These are phyloP conservation scores for Lepidocyrtoides sp. DNA, from an alignment of 2,888 invertebrate genomes.

Conservation along the genomic window DNA sequence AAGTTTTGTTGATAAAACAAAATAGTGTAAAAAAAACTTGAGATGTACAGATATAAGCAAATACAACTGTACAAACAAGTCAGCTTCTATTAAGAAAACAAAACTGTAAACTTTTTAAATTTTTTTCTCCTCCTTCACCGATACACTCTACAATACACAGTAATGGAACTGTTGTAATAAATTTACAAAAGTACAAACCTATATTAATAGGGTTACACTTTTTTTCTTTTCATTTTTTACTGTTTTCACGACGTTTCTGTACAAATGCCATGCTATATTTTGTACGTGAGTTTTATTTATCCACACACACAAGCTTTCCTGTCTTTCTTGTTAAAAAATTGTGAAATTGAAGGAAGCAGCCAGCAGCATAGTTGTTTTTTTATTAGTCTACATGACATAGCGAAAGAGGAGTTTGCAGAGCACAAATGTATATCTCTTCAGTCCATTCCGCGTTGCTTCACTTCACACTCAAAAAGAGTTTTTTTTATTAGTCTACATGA, in stretches of 20 bases:
- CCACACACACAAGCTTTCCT: not conserved
- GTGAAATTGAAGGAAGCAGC: conserved; percentile 16
- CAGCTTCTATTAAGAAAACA: not conserved
- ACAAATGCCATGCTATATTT: not conserved
- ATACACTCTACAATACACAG: not conserved
- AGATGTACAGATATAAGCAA: too few species aligned
- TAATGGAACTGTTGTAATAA: not conserved
- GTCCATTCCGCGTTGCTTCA: conserved; percentile 42
- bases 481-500: too few species aligned
- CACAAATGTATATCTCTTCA: not conserved
- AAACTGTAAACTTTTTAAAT: not conserved
- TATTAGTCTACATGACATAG: not conserved
- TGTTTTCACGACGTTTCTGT: not conserved
- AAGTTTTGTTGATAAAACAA: too few species aligned
- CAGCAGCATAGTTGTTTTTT: not conserved
- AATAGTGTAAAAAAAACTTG: too few species aligned
- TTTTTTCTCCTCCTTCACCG: not conserved
- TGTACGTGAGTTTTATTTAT: conserved; percentile 21
- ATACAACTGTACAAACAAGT: not conserved
- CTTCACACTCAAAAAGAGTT: conserved; percentile 58
- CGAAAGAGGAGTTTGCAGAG: not conserved
- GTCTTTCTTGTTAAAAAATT: not conserved
- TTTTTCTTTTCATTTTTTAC: not conserved
- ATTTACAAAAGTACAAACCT: conserved; percentile 32
- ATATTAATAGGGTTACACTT: conserved; percentile 34